Percentiles rank a stretch among this genome's conserved stretches.
Evolutionary conservation across 2,888 invertebrate species (phyloP).

Genomic region (Aspidiotus rigidus): DNA sequence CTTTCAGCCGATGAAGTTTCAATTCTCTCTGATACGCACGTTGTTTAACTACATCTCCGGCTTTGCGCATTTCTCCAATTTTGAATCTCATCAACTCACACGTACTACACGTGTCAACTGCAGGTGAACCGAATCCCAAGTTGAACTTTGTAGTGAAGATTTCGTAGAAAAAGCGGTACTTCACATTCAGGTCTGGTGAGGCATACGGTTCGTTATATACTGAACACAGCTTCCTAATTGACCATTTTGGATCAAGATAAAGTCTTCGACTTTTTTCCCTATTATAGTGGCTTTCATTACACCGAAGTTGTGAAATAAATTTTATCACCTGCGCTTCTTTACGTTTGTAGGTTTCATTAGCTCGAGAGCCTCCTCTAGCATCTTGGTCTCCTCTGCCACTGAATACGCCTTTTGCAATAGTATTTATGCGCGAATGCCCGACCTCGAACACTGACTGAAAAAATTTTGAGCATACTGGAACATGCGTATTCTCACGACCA

Average conservation of each 20-base stretch:
- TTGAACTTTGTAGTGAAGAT: neutral
- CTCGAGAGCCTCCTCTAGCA: neutral
- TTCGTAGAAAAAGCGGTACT: too few species aligned
- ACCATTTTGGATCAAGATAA: neutral
- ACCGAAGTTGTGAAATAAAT: neutral
- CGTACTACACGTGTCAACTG: neutral
- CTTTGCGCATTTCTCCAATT: neutral
- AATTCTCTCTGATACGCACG: neutral
- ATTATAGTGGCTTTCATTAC: neutral
- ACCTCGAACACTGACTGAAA: neutral
- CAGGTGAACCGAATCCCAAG: neutral
- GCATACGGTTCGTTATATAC: neutral
- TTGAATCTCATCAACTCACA: neutral
- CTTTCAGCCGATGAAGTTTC: neutral
- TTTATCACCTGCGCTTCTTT: neutral
- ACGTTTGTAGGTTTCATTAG: neutral
- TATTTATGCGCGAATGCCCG: neutral
- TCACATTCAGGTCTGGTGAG: neutral
- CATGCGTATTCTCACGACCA: too few species aligned
- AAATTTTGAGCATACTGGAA: neutral
- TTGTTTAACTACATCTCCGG: neutral
- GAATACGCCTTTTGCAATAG: neutral
- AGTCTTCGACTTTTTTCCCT: neutral
- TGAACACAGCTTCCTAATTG: neutral
- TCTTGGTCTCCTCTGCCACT: neutral